Conservation (phyloP, 2,113 vertebrate genomes). For the Neomonachus schauinslandi region DNA sequence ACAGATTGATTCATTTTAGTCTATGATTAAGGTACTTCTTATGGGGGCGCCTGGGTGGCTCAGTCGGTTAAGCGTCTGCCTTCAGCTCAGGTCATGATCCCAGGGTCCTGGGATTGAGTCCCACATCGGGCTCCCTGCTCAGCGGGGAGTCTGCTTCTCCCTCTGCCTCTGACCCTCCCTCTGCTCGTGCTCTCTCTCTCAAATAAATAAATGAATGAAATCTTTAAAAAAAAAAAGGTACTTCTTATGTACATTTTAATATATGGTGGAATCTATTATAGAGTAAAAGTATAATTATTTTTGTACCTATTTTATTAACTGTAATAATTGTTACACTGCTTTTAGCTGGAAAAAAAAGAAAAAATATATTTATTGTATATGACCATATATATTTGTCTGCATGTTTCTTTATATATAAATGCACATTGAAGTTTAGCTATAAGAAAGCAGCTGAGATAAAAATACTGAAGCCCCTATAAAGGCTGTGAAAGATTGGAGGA, state of each 20-base stretch:
- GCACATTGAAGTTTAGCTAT: not conserved
- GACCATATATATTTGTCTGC: not conserved
- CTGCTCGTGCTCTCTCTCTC: too few relatives aligned
- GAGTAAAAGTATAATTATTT: not conserved
- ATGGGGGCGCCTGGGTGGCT: too few relatives aligned
- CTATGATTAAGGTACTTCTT: not conserved
- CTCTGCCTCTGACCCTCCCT: too few relatives aligned
- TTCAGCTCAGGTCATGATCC: too few relatives aligned
- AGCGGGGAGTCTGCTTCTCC: too few relatives aligned
- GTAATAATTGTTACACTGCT: not conserved
- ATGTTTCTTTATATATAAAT: not conserved
- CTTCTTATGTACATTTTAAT: not conserved
- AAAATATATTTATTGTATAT: not conserved
- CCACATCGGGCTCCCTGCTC: too few relatives aligned
- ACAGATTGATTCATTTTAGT: not conserved
- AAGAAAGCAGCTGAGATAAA: constrained; percentile 35
- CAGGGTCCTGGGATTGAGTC: too few relatives aligned
- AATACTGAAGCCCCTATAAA: not conserved
- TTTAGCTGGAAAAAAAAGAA: not conserved
- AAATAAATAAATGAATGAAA: too few relatives aligned
- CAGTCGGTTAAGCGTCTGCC: too few relatives aligned
- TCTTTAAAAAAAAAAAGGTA: not conserved
- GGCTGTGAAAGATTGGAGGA: constrained; percentile 7
- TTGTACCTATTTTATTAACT: not conserved
- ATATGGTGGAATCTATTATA: not conserved